Base-by-base conservation (phyloP, 1,140 invertebrate species). In the Bombus waltoni region DNA sequence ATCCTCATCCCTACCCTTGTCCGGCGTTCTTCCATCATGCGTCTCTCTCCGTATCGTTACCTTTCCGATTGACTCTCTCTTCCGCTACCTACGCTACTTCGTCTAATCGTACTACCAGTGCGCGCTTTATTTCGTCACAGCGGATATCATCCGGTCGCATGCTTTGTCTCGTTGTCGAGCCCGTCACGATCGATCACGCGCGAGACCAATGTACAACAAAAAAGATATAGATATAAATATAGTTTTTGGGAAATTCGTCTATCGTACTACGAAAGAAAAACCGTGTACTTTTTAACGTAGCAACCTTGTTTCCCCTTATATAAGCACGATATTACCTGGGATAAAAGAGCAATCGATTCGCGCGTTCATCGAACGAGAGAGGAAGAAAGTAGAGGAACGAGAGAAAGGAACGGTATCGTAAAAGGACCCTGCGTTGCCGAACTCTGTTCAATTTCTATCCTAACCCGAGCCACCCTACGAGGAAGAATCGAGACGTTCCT, bases 121-220 rank as follows among this genome's bases (percentile, higher is more conserved):
- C 74, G 57, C 83, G 74, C 81, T 89, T 89, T 89, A 89, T 90
- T 88, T 86, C 89, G 88, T 83, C 86, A 62, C 38, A 66, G 32
- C 71, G 83, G 81, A 81, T 83, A 73, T 83, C 75, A 88, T 82
- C 66, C 84, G 40, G 40, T 62, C 65, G 71, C 65, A 47, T 74
- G 73, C 72, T 80, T 74, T 66, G 76, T 68, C 68, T 47, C 82
- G 77, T 38, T 65, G 13, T 44, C 44, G 8, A 35, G 32, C 57
- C 9, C 87, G 70, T 71, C 85, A 78, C 87, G 88, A 89, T 89
- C 88, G 87, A 89, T 89, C 47, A 78, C 32, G 83, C 68, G 86
- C 57, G 40, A 70, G 35, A 74, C 15, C 40, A 5, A 15, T 10
- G 40, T 28, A 15, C 53, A 18, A 9, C 10, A 9, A 28, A 18